Base-by-base conservation (phyloP, 1,140 invertebrate species). In the Listronotus oregonensis region DNA sequence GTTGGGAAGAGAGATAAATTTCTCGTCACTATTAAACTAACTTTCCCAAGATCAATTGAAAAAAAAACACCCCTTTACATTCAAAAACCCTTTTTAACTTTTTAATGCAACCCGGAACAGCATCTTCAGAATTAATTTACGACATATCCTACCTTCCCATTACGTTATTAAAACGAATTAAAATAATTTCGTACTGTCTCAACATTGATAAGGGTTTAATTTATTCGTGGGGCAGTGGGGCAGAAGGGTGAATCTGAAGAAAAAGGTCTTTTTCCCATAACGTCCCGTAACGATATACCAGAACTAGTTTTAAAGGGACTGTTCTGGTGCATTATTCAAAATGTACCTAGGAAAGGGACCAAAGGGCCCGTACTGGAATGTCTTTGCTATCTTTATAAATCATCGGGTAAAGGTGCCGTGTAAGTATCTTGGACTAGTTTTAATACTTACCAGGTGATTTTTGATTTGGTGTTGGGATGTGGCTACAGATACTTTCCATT, bases 171-270 rank as follows among this genome's bases (percentile, higher is more conserved):
- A 55, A 56, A 55, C 44, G 61, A 37, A 64, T 57, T 10, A 57
- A 57, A 65, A 64, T 64, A 64, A 58, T 65, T 65, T 58, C 55
- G 18, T 65, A 42, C 44, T 65, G 63, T 65, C 63, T 65, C 63
- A 65, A 65, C 63, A 65, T 46, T 65, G 63, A 65, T 65, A 51
- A 65, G 63, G 63, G 63, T 65, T 37, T 31, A 65, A 65, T 65
- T 65, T 65, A 65, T 65, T 43, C 63, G 34, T 37, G 1, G 14
- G 39, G 17, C 9, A 9, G 34, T 37, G 1, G 14, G 39, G 17
- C 9, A 9, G 27, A 18, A 18, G 49, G 42, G 14, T 8, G 18
- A 11, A 32, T 9, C n/a, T 12, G 42, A 60, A 40, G 31, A 54
- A 58, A 64, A 65, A 56, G 46, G 54, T 57, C 34, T 42, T 47